A percentile compares a stretch with the other conserved stretches of the same genome.
Conservation (phyloP, 2,113 vertebrate species). For the Xiphophorus hellerii region DNA sequence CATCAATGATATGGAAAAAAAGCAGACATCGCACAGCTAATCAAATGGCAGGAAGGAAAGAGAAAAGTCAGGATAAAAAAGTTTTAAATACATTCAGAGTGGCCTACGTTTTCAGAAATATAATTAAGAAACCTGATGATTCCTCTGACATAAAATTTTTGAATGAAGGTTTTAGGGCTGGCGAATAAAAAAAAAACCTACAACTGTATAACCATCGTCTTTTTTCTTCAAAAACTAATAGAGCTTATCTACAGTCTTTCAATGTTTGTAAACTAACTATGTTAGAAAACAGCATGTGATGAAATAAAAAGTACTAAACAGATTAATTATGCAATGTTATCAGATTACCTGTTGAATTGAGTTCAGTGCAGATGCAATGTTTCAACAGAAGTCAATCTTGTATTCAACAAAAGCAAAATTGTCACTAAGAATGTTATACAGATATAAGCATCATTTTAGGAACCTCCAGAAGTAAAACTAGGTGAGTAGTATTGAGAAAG, state of each 20-base stretch:
- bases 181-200: no score
- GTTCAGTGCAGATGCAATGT: not conserved
- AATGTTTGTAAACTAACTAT: no score
- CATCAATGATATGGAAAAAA: constrained; percentile 57
- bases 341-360: not conserved
- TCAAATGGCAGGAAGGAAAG: constrained; percentile 28
- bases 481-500: not conserved
- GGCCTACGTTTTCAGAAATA: not conserved
- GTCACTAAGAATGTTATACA: not conserved
- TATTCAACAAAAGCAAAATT: not conserved
- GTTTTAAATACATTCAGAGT: constrained; percentile 18
- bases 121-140: not conserved
- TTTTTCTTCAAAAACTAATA: no score
- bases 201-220: no score
- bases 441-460: no score
- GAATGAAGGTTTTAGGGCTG: not conserved
- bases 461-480: not conserved
- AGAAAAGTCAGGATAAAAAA: constrained; percentile 5
- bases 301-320: not conserved
- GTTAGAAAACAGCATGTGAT: not conserved
- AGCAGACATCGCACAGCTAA: constrained; percentile 38
- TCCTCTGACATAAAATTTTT: not conserved
- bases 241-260: no score
- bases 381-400: not conserved
- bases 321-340: not conserved